A percentile compares a stretch with the other conserved stretches of the same genome.
These are phyloP conservation scores for Etheostoma spectabile DNA, from an alignment of 2,113 vertebrate genomes.

Conservation along the genomic window DNA sequence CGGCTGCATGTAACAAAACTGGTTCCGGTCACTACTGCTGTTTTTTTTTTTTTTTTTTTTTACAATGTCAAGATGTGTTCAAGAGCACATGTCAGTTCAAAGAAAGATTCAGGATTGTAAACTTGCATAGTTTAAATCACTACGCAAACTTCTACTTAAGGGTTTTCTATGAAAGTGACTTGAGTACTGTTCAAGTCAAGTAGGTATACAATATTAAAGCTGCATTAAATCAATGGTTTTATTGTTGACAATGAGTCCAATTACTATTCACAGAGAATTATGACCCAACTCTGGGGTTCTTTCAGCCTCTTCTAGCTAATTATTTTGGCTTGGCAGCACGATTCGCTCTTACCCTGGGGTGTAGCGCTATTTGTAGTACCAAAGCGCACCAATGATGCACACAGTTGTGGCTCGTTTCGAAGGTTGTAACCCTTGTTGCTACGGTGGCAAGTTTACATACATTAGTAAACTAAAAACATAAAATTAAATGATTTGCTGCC, in stretches of 20 bases:
- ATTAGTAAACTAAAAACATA: too few species aligned
- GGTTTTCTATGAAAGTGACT: background rate
- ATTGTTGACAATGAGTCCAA: background rate
- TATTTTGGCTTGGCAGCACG: background rate
- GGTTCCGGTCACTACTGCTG: conserved; percentile 85
- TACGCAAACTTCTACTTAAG: background rate
- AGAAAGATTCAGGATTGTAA: conserved; percentile 12
- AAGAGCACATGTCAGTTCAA: background rate
- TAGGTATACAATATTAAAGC: background rate
- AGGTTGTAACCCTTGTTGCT: too few species aligned
- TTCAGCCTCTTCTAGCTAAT: background rate
- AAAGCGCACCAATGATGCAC: too few species aligned
- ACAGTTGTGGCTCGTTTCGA: too few species aligned
- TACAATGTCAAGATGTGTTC: conserved; percentile 23
- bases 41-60: conserved; percentile 47
- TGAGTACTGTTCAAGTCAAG: background rate
- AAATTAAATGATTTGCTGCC: too few species aligned
- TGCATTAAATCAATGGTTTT: background rate
- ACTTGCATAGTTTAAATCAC: background rate
- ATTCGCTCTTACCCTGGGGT: background rate
- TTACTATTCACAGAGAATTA: background rate
- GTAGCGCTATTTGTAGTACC: too few species aligned
- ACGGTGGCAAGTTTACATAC: too few species aligned
- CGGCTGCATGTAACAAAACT: conserved; percentile 86
- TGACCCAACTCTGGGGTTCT: background rate